A percentile compares a stretch with the other conserved stretches of the same genome.
Evolutionary conservation across 1,140 invertebrate genomes (phyloP).

Genomic region (Andricus grossulariae): DNA sequence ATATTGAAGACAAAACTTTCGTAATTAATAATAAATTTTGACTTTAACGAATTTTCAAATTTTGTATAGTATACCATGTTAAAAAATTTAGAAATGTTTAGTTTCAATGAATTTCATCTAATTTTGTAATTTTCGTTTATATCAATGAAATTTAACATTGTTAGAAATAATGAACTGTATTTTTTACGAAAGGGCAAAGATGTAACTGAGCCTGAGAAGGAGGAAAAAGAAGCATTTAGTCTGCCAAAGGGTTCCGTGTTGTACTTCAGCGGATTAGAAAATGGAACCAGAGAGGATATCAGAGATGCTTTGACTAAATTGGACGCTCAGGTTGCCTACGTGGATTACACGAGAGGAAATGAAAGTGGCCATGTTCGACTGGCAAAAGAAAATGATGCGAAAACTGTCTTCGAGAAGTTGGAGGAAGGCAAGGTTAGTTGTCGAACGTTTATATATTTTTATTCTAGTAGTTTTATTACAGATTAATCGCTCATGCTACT

Average conservation of each 20-base stretch:
- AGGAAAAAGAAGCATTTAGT: constrained; percentile 71
- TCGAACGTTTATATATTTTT: background rate
- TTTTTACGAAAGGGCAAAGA: constrained; percentile 43
- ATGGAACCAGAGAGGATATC: constrained; percentile 82
- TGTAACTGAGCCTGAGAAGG: constrained; percentile 64
- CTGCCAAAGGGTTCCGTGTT: constrained; percentile 83
- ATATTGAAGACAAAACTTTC: background rate
- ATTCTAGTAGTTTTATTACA: background rate
- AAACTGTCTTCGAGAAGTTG: constrained; percentile 80
- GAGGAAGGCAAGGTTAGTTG: constrained; percentile 76
- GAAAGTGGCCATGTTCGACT: constrained; percentile 84
- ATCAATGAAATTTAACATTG: too few relatives aligned
- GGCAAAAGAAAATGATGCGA: constrained; percentile 82
- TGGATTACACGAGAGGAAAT: constrained; percentile 86
- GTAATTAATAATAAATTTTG: too few relatives aligned
- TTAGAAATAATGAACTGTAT: too few relatives aligned
- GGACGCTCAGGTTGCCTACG: constrained; percentile 81
- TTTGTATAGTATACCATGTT: too few relatives aligned
- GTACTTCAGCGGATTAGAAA: constrained; percentile 80
- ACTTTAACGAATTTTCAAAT: too few relatives aligned
- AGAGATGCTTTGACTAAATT: constrained; percentile 81
- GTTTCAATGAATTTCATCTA: too few relatives aligned
- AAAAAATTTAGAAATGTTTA: too few relatives aligned
- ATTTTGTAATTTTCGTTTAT: too few relatives aligned
- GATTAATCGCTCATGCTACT: too few relatives aligned